Base-by-base conservation (phyloP, 2,113 vertebrate species). In the Sander lucioperca region DNA sequence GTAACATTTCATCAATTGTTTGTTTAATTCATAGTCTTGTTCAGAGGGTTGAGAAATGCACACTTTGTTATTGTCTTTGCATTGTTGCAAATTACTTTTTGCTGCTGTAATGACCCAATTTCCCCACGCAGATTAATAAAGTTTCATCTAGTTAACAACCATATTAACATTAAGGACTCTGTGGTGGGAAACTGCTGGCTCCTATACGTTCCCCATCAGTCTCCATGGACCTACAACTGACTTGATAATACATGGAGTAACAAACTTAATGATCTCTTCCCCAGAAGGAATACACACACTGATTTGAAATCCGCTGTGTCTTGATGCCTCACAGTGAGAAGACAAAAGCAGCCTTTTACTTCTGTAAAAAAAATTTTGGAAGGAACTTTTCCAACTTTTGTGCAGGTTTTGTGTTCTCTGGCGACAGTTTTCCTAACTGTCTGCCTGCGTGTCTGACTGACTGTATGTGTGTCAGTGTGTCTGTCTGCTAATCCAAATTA, bases 401-500 rank as follows among this genome's bases (percentile, higher is more conserved):
- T 69, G 76, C 21, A 13, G 23, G 5, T 61, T 8, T 71, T 48
- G 47, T 54, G 5, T 67, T 61, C 7, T 61, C 27, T 43, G 54
- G 21, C 6, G 10, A 15, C 39, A 39, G 21, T 19, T 43, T 45
- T 30, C 23, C 27, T 48, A 67, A 27, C 59, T 1, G 76, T 45
- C 67, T 77, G 73, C 21, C 66, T 45, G 61, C 18, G 33, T 47
- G 64, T 18, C 6, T 78, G 36, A 33, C 83, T 70, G 56, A 8
- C 62, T 74, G 78, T 30, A 66, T 84, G 75, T 84, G 68, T 89
- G 66, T 78, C 83, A 80, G 75, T 75, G 51, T 85, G 81, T 85
- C 86, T 85, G 84, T 85, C 80, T 84, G 71, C 33, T 85, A 80
- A 91, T 81, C 84, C 70, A 84, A 79, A 83, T 83, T 47, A 87